Evolutionary conservation across 2,797 vertebrate genomes (phyloP).

Genomic region (Harpagifer antarcticus): DNA sequence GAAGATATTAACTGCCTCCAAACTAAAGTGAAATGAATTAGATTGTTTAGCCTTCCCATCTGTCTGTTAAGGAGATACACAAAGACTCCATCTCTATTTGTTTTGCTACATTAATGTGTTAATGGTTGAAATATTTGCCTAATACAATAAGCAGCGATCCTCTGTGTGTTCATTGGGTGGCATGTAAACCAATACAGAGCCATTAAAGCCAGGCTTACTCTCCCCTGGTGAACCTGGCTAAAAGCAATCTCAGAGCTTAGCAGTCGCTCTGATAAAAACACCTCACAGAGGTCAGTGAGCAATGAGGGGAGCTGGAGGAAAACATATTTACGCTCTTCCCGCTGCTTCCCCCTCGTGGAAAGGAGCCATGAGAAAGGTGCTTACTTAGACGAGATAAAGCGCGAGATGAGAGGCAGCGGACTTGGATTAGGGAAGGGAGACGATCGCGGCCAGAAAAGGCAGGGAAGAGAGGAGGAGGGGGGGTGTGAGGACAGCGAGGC

Average conservation of each 20-base stretch:
- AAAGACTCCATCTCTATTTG: slow-evolving; percentile 1
- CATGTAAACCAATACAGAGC: slow-evolving; percentile 68
- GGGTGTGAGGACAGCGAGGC: slow-evolving; percentile 66
- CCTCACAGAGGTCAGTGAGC: slow-evolving; percentile 79
- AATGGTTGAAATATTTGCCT: slow-evolving; percentile 28
- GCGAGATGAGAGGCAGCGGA: slow-evolving; percentile 95
- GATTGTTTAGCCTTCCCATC: background rate
- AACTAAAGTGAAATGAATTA: background rate
- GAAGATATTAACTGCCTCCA: background rate
- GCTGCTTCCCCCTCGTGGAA: slow-evolving; percentile 76
- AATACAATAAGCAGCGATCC: slow-evolving; percentile 30
- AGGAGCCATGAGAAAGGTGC: slow-evolving; percentile 89
- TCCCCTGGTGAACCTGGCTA: slow-evolving; percentile 74
- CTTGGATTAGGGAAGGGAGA: slow-evolving; percentile 94
- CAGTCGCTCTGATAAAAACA: slow-evolving; percentile 76
- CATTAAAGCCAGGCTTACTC: slow-evolving; percentile 63
- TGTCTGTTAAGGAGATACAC: slow-evolving; percentile 1
- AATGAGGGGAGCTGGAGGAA: slow-evolving; percentile 65
- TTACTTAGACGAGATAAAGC: slow-evolving; percentile 96
- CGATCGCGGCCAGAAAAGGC: slow-evolving; percentile 92
- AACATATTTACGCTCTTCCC: slow-evolving; percentile 80
- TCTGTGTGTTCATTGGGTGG: slow-evolving; percentile 47
- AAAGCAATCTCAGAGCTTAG: slow-evolving; percentile 77
- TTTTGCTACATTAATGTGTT: slow-evolving; percentile 14
- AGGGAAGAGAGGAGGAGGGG: slow-evolving; percentile 40